These are phyloP conservation scores for Eupithecia inturbata DNA, from an alignment of 2,888 invertebrate genomes.

Conservation along the genomic window DNA sequence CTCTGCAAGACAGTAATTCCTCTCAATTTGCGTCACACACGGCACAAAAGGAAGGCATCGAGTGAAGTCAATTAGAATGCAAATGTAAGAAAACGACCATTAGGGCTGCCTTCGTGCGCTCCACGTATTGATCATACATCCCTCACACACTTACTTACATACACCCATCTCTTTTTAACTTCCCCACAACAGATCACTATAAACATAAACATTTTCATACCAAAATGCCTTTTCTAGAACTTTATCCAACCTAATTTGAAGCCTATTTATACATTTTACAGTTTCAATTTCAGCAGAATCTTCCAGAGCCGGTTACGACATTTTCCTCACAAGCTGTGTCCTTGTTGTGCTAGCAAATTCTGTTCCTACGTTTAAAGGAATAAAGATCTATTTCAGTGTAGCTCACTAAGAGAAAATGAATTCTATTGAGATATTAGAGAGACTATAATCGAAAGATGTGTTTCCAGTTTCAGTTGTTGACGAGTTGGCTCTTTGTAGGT, in stretches of 20 bases:
- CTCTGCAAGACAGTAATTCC: conserved; percentile 59
- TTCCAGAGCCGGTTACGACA: conserved; percentile 38
- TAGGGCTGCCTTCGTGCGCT: conserved; percentile 65
- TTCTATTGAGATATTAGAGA: conserved; percentile 67
- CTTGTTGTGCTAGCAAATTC: conserved; percentile 81
- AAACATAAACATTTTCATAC: conserved; percentile 74
- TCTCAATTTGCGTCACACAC: conserved; percentile 71
- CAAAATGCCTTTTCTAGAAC: conserved; percentile 59
- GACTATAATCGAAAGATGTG: conserved; percentile 60
- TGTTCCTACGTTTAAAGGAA: conserved; percentile 79
- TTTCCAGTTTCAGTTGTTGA: conserved; percentile 66
- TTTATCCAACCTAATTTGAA: conserved; percentile 41
- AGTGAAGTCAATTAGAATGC: conserved; percentile 81
- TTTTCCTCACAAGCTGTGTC: conserved; percentile 42
- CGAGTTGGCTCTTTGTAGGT: conserved; percentile 46
- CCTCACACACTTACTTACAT: conserved; percentile 81
- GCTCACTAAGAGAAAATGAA: conserved; percentile 78
- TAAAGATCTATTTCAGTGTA: conserved; percentile 80
- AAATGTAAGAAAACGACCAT: conserved; percentile 84
- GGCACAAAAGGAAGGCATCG: conserved; percentile 69
- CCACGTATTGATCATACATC: conserved; percentile 79
- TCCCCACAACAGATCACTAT: conserved; percentile 81
- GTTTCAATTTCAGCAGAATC: conserved; percentile 25
- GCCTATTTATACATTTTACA: conserved; percentile 14
- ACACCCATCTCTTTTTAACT: conserved; percentile 82